These are phyloP conservation scores for Acipenser oxyrinchus DNA, from an alignment of 2,797 vertebrate genomes.

Conservation along the genomic window DNA sequence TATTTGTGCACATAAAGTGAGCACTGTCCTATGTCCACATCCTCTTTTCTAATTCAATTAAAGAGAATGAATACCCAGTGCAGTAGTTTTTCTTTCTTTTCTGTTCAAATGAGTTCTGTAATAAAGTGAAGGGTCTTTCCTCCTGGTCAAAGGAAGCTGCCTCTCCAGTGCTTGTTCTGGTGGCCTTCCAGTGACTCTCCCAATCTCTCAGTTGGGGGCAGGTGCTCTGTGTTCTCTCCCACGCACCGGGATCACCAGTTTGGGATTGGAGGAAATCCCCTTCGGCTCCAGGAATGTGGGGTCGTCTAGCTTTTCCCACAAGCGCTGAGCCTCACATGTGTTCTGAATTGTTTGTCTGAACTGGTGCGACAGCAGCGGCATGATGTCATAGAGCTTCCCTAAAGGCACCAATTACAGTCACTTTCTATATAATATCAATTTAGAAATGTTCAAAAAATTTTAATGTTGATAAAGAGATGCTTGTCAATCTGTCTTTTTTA, in stretches of 20 bases:
- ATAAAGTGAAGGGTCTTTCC: background rate
- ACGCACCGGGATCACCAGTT: slow-evolving; percentile 10
- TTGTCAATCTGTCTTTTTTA: too few species aligned
- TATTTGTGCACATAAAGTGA: too few species aligned
- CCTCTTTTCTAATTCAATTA: background rate
- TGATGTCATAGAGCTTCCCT: slow-evolving; percentile 10
- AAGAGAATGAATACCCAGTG: background rate
- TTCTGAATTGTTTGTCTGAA: slow-evolving; percentile 9
- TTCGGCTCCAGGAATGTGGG: slow-evolving; percentile 1
- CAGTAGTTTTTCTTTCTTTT: background rate
- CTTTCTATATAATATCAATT: background rate
- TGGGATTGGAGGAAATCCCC: slow-evolving; percentile 1
- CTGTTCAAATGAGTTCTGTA: background rate
- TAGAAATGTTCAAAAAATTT: background rate
- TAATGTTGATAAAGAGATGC: background rate
- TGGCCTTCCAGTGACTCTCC: background rate
- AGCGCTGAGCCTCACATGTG: slow-evolving; percentile 4
- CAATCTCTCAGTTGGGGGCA: background rate
- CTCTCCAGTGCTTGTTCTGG: background rate
- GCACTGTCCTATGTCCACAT: background rate
- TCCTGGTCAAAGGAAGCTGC: background rate
- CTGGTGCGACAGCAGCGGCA: background rate
- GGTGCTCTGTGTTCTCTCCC: slow-evolving; percentile 4
- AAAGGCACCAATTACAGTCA: slow-evolving; percentile 4
- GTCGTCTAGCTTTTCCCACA: slow-evolving; percentile 4